Conservation (phyloP, 2,797 vertebrate species). For the Cottoperca gobio region DNA sequence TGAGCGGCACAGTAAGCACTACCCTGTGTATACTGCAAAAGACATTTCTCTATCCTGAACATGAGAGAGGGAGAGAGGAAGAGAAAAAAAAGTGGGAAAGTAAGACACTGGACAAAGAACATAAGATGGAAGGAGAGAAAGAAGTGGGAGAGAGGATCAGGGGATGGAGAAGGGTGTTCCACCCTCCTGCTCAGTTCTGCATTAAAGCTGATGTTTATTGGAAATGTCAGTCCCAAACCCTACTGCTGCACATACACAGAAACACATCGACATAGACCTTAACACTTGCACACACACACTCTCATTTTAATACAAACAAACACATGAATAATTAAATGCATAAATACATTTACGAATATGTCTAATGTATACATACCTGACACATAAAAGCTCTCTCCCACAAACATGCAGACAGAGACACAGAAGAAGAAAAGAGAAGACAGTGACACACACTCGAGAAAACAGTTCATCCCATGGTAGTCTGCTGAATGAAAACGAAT, state of each 20-base stretch:
- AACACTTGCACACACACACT: background rate
- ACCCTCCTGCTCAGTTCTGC: constrained; percentile 56
- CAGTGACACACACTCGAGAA: background rate
- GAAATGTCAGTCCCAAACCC: constrained; percentile 63
- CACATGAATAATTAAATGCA: constrained; percentile 18
- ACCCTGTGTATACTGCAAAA: constrained; percentile 38
- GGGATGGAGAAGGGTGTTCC: constrained; percentile 44
- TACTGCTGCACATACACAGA: constrained; percentile 27
- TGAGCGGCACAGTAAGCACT: constrained; percentile 13
- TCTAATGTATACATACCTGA: background rate
- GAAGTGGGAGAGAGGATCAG: constrained; percentile 16
- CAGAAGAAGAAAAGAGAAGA: background rate
- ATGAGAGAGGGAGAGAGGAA: background rate
- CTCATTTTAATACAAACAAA: background rate
- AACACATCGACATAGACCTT: background rate
- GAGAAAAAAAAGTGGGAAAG: background rate
- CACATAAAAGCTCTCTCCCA: background rate
- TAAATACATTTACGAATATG: constrained; percentile 17
- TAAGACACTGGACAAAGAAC: too few species aligned
- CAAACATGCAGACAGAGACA: background rate
- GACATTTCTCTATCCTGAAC: constrained; percentile 24
- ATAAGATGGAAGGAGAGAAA: constrained; percentile 13
- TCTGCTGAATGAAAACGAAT: constrained; percentile 29
- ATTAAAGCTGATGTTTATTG: constrained; percentile 76
- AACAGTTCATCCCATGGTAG: constrained; percentile 22